Conservation (phyloP, 2,113 vertebrate genomes). For the Synchiropus splendidus region DNA sequence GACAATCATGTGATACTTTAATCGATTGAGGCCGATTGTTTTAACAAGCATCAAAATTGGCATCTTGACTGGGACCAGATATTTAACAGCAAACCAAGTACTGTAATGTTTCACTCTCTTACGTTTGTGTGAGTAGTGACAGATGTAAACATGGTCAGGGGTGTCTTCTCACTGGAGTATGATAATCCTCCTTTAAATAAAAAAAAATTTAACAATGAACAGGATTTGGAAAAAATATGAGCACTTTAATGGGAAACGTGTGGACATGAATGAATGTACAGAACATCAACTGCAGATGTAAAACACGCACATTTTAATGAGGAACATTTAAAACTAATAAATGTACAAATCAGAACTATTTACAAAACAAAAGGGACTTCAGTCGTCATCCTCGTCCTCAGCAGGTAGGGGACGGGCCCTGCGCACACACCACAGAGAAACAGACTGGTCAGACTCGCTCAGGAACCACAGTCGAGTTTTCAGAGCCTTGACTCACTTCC, state of each 20-base stretch:
- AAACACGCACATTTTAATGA: neutral
- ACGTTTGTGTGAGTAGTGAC: too few species aligned
- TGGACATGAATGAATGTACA: neutral
- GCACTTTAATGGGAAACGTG: neutral
- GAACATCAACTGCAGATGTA: neutral
- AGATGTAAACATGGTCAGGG: too few species aligned
- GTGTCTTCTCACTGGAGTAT: too few species aligned
- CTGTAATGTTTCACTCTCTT: too few species aligned
- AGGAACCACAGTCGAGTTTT: too few species aligned
- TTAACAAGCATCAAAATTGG: too few species aligned
- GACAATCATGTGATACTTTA: too few species aligned
- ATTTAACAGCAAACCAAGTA: too few species aligned
- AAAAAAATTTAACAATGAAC: neutral
- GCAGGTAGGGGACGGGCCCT: conserved; percentile 58
- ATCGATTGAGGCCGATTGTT: too few species aligned
- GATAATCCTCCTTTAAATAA: neutral
- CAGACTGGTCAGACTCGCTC: neutral
- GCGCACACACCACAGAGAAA: neutral
- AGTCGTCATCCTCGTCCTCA: conserved; percentile 57
- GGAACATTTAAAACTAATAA: conserved; percentile 22
- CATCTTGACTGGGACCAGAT: too few species aligned
- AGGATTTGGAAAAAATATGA: too few species aligned
- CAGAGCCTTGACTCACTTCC: conserved; percentile 63
- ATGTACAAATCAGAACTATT: conserved; percentile 45
- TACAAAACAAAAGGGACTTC: conserved; percentile 2